These are phyloP conservation scores for Nymphalis urticae DNA, from an alignment of 2,888 invertebrate genomes.

Conservation along the genomic window DNA sequence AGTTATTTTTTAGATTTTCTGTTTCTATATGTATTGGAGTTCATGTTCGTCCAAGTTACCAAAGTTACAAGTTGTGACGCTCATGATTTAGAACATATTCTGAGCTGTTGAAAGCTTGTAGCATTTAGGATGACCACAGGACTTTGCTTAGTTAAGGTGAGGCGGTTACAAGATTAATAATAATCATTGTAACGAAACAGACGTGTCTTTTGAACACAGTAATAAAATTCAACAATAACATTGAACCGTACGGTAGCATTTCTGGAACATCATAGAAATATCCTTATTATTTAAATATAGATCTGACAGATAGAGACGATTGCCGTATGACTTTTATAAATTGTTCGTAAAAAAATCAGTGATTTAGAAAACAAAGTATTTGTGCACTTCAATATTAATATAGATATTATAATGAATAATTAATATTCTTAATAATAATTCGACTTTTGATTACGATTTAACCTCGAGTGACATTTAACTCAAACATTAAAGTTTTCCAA, in stretches of 20 bases:
- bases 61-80: conserved; percentile 33
- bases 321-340: too few relatives aligned
- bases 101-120: conserved; percentile 37
- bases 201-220: too few relatives aligned
- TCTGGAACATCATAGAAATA: too few relatives aligned
- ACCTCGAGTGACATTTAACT: neutral
- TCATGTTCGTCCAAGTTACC: conserved; percentile 22
- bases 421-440: too few relatives aligned
- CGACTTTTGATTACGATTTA: neutral
- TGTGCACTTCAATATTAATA: too few relatives aligned
- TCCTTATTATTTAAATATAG: too few relatives aligned
- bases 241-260: too few relatives aligned
- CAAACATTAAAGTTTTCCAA: neutral
- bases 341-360: too few relatives aligned
- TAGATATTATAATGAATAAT: too few relatives aligned
- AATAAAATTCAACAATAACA: too few relatives aligned
- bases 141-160: conserved; percentile 34
- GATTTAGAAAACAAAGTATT: too few relatives aligned
- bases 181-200: conserved; percentile 15
- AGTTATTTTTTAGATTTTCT: neutral
- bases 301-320: too few relatives aligned
- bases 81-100: conserved; percentile 34
- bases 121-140: conserved; percentile 35
- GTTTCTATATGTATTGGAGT: conserved; percentile 17
- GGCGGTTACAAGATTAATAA: conserved; percentile 16